phyloP scores from a whole-genome alignment of 92 coral and sea anemone species.

The Nematostella vectensis region DNA sequence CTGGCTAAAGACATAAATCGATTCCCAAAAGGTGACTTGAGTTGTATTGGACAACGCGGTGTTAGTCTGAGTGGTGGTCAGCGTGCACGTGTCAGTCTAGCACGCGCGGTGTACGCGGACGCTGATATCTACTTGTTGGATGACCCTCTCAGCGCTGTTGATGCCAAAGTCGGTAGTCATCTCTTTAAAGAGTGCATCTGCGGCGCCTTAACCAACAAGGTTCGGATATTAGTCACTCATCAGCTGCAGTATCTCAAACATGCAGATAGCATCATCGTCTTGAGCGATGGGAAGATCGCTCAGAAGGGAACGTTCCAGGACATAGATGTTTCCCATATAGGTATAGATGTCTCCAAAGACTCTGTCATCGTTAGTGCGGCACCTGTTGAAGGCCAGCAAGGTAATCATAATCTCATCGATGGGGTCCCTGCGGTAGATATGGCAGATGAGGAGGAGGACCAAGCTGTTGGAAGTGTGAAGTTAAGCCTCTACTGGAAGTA shows the following conservation, averaged over 20 bases:
- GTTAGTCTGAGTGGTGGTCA: slow-evolving; percentile 27
- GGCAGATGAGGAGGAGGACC: slow-evolving; percentile 7
- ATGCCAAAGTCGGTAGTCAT: slow-evolving; percentile 8
- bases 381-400: too few relatives aligned
- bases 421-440: too few relatives aligned
- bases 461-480: slow-evolving; percentile 11
- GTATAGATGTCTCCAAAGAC: too few relatives aligned
- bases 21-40: slow-evolving; percentile 14
- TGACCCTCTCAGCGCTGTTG: slow-evolving; percentile 26
- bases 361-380: too few relatives aligned
- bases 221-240: slow-evolving; percentile 21
- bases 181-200: slow-evolving; percentile 17
- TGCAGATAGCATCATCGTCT: slow-evolving; percentile 22
- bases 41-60: slow-evolving; percentile 24
- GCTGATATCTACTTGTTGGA: slow-evolving; percentile 25
- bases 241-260: slow-evolving; percentile 16
- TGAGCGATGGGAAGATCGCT: slow-evolving; percentile 12
- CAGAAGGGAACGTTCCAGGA: too few relatives aligned
- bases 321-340: too few relatives aligned
- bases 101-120: slow-evolving; percentile 25
- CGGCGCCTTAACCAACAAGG: slow-evolving; percentile 4
- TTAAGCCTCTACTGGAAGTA: slow-evolving; percentile 18
- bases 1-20: slow-evolving; percentile 9
- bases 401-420: too few relatives aligned
- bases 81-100: slow-evolving; percentile 25